Evolutionary conservation across 2,113 vertebrate species (phyloP), one percentile per base, ranked within the genome.

Genomic region (Prunella fulvescens): DNA sequence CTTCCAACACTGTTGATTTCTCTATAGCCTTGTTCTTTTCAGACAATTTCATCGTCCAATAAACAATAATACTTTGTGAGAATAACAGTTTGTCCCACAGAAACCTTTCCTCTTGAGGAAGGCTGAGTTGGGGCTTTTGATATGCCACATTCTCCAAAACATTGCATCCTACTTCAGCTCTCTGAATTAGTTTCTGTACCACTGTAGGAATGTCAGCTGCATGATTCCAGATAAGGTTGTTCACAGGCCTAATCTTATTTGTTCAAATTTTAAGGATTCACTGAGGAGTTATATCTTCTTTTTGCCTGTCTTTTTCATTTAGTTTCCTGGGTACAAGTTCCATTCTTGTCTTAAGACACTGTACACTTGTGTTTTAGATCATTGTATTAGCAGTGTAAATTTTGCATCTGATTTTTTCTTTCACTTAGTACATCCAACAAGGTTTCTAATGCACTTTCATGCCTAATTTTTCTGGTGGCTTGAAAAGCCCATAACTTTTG

Each of bases 201-300:
- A 58, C 10, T 42, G 6, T 3, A 69, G 13, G 37, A 70, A 45
- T 9, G 14, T 64, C 28, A 39, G 5, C 5, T 40, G 5, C 24
- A 19, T 40, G 22, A 53, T 84, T 91, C 57, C 37, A 62, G 73
- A 57, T 92, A 60, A 92, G 58, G 50, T 14, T 56, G 50, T 92
- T 90, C 72, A 93, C 61, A 71, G 39, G 45, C 14, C 69, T 89
- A 50, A 79, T 58, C 54, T 58, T 33, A 29, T 87, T 91, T 95
- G 18, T 87, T 45, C 81, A 71, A 31, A 80, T 92, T 74, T 88
- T 88, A 97, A 96, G 62, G 61, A 86, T 96, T 96, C 58, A 87
- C 71, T 53, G 57, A 95, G 56, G 87, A 94, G n/a, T 74, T 95
- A n/a, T 77, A 44, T 17, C 0, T 86, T 93, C 88, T 92, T 95